Evolutionary conservation across 35 echinoderm and acorn worm genomes (phyloP), one percentile per base, ranked within the genome.

Genomic region (Ophiothrix spiculata): DNA sequence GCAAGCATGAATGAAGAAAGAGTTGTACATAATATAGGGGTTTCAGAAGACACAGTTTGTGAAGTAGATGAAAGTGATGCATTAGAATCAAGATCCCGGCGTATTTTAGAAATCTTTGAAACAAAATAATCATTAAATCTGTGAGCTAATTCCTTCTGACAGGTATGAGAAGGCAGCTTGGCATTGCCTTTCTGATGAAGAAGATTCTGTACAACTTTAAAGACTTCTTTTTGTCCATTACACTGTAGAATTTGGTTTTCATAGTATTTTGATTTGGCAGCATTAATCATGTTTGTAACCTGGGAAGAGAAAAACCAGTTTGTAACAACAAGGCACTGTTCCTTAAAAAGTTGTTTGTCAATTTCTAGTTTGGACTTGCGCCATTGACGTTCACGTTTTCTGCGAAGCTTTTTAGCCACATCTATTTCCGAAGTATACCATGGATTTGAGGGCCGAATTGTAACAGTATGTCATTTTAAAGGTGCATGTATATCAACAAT

Each of bases 241-340:
- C 77, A 79, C 15, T 39, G 38, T 19, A 39, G 28, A 36, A 79
- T 36, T 36, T 79, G 10, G 28, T 79, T 39, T 36, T 79, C 35
- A 39, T 37, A 79, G 38, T 79, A 36, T 36, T 35, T 79, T 28
- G 77, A 17, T 79, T 79, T 79, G 38, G 77, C 77, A 15, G 35
- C 17, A 37, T 79, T 79, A 19, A 79, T 79, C 77, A 79, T 79
- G 32, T 79, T 36, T 14, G n/a, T n/a, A n/a, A n/a, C n/a, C n/a
- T n/a, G n/a, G n/a, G n/a, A n/a, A n/a, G n/a, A n/a, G n/a, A n/a
- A n/a, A n/a, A n/a, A n/a, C n/a, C n/a, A n/a, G n/a, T n/a, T n/a
- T n/a, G 28, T 36, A 79, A 79, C 77, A 37, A 36, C 17, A 19
- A 38, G 77, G 13, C 77, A 15, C 38, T 79, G 77, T 19, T 32